phyloP scores from a whole-genome alignment of 1,140 invertebrate genomes.

The Cydia splendana region DNA sequence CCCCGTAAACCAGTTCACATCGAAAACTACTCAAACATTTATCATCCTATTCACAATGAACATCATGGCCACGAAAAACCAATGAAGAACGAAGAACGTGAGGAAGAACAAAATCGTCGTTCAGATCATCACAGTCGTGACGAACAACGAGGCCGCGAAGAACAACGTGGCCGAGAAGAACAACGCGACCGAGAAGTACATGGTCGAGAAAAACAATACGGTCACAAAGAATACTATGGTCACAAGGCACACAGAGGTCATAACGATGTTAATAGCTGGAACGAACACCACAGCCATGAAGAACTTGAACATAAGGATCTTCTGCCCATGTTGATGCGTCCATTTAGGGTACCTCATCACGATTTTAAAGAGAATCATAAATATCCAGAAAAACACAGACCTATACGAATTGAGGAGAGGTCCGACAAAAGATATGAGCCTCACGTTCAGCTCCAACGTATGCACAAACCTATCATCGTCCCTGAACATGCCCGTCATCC shows the following conservation, averaged over 20 bases:
- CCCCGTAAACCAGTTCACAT: slow-evolving; percentile 1
- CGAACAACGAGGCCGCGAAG: not conserved
- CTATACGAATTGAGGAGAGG: not conserved
- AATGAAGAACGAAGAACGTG: not conserved
- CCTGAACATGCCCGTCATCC: not conserved
- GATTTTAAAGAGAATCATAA: not conserved
- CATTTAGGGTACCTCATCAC: not conserved
- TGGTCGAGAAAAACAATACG: not conserved
- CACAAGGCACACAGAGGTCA: not conserved
- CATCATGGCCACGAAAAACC: not conserved
- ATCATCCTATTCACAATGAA: slow-evolving; percentile 21
- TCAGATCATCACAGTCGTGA: not conserved
- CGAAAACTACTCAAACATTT: not conserved
- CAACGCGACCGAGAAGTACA: not conserved
- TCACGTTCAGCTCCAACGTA: not conserved
- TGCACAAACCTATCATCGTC: slow-evolving; percentile 11
- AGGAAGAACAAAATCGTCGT: not conserved
- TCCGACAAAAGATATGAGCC: not conserved
- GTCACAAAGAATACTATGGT: not conserved
- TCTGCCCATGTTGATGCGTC: slow-evolving; percentile 1
- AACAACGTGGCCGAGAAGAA: not conserved
- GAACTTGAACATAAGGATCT: not conserved
- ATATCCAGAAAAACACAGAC: not conserved
- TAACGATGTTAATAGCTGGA: not conserved
- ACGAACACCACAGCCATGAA: not conserved